These are phyloP conservation scores for Erebia ligea DNA, from an alignment of 2,888 invertebrate genomes.

Conservation along the genomic window DNA sequence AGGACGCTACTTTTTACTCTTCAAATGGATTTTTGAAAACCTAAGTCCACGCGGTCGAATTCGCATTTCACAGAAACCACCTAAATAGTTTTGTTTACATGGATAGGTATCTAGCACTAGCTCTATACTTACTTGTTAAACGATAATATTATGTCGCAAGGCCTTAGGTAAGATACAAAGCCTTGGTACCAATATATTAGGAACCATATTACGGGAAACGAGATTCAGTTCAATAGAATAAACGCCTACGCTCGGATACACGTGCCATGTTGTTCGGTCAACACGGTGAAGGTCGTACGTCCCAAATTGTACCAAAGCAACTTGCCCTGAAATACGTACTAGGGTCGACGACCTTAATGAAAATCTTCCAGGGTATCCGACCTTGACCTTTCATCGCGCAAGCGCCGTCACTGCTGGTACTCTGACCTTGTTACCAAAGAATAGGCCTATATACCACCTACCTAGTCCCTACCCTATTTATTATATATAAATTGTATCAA, in stretches of 20 bases:
- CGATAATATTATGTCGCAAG: slow-evolving; percentile 15
- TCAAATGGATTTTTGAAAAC: not conserved
- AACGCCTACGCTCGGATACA: slow-evolving; percentile 68
- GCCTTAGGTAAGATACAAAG: not conserved
- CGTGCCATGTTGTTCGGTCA: slow-evolving; percentile 68
- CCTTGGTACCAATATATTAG: slow-evolving; percentile 8
- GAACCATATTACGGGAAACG: slow-evolving; percentile 32
- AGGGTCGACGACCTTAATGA: slow-evolving; percentile 72
- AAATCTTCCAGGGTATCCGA: slow-evolving; percentile 80
- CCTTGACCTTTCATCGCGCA: slow-evolving; percentile 81
- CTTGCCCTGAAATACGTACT: slow-evolving; percentile 73
- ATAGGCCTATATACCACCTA: slow-evolving; percentile 54
- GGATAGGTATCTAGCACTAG: not conserved
- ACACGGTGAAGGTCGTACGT: slow-evolving; percentile 71
- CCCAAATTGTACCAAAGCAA: slow-evolving; percentile 61
- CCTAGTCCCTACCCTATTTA: slow-evolving; percentile 36
- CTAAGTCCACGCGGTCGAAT: not conserved
- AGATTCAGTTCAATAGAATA: slow-evolving; percentile 46
- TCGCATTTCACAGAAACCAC: not conserved
- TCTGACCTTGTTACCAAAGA: slow-evolving; percentile 76
- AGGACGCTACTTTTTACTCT: too few species aligned
- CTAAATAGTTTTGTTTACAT: too few species aligned
- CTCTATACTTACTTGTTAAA: slow-evolving; percentile 14
- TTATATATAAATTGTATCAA: slow-evolving; percentile 27
- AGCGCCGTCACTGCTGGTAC: slow-evolving; percentile 73